A percentile compares a stretch with the other conserved stretches of the same genome.
Evolutionary conservation across 2,888 invertebrate species (phyloP).

Genomic region (Melanostoma scalare): DNA sequence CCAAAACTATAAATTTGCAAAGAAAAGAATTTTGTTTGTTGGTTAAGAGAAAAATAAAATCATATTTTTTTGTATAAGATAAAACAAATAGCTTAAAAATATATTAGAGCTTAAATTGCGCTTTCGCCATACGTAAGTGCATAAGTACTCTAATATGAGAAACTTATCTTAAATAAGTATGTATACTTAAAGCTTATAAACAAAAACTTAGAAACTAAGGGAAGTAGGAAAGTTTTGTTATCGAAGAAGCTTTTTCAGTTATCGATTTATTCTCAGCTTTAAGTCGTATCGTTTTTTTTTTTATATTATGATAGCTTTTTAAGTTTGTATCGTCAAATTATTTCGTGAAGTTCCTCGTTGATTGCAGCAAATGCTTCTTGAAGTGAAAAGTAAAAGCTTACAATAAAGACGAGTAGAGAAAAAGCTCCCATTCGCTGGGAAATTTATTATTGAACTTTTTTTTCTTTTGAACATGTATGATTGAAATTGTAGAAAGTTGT

Average conservation of each 20-base stretch:
- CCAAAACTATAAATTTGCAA: conserved; percentile 73
- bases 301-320: not conserved
- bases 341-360: conserved; percentile 15
- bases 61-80: conserved; percentile 35
- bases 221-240: conserved; percentile 22
- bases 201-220: conserved; percentile 44
- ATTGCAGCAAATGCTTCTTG: conserved; percentile 8
- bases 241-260: conserved; percentile 62
- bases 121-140: conserved; percentile 46
- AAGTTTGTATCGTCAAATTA: not conserved
- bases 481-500: not conserved
- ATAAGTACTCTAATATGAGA: conserved; percentile 19
- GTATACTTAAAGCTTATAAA: not conserved
- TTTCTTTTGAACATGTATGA: not conserved
- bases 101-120: conserved; percentile 24
- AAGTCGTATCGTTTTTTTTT: conserved; percentile 13
- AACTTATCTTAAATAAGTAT: not conserved
- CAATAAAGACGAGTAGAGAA: conserved; percentile 56
- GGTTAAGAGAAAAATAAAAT: conserved; percentile 66
- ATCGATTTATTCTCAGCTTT: conserved; percentile 56
- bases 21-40: conserved; percentile 72
- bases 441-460: conserved; percentile 3
- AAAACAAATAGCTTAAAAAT: conserved; percentile 26
- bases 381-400: conserved; percentile 48
- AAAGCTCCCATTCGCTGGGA: conserved; percentile 51